Conservation (phyloP, 2,797 vertebrate species). For the Acrossocheilus fasciatus region DNA sequence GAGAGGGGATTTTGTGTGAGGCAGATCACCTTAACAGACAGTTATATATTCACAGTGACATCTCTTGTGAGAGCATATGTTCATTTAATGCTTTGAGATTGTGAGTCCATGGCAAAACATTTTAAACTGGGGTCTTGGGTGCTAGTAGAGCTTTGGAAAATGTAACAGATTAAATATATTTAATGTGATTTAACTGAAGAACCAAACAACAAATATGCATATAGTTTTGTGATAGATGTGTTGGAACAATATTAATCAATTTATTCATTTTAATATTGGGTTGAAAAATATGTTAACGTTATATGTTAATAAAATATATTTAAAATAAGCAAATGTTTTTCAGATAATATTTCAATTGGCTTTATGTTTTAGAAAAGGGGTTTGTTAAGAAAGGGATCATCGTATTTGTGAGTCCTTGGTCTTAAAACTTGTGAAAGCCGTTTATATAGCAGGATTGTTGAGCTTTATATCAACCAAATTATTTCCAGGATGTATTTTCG, state of each 20-base stretch:
- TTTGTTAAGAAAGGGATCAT: not conserved
- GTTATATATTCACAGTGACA: constrained; percentile 3
- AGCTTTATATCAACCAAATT: not conserved
- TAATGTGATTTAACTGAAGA: not conserved
- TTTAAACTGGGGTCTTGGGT: not conserved
- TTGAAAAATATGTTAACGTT: not conserved
- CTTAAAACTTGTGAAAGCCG: not conserved
- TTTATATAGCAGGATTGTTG: not conserved
- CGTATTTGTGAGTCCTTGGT: too few relatives aligned
- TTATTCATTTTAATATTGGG: not conserved
- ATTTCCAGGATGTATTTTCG: not conserved
- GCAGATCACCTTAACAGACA: constrained; percentile 13
- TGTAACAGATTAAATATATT: not conserved
- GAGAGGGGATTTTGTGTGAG: not conserved
- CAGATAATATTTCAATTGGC: not conserved
- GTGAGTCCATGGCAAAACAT: not conserved
- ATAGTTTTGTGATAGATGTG: not conserved
- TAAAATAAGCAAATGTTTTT: not conserved
- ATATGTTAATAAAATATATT: not conserved
- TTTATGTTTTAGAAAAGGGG: not conserved
- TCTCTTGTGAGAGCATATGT: not conserved
- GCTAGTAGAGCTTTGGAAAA: not conserved
- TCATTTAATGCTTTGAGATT: not conserved
- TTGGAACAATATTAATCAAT: not conserved
- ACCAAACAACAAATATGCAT: not conserved